Evolutionary conservation across 2,797 vertebrate species (phyloP).

Genomic region (Ceyx erithaca): DNA sequence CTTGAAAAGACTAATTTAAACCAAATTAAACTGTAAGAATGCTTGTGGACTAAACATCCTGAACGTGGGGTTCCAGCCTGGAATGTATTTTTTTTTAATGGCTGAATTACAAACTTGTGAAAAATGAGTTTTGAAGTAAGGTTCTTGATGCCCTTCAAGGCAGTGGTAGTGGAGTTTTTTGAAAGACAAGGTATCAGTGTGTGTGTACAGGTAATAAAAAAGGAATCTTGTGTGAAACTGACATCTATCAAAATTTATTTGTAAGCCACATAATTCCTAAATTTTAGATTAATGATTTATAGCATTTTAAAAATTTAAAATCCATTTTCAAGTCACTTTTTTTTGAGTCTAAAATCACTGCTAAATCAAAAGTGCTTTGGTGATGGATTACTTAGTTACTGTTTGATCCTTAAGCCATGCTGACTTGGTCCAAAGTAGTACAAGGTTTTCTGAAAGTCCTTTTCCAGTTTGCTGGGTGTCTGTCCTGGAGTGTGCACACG

Average conservation of each 20-base stretch:
- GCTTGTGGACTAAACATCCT: background rate
- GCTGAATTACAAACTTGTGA: background rate
- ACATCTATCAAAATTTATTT: background rate
- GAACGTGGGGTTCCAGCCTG: background rate
- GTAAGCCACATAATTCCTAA: background rate
- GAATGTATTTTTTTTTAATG: background rate
- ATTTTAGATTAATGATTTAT: background rate
- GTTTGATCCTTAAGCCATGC: background rate
- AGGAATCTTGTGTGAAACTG: background rate
- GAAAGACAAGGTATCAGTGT: background rate
- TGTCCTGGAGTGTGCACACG: background rate
- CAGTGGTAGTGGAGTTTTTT: background rate
- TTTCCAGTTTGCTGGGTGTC: background rate
- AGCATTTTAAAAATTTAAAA: background rate
- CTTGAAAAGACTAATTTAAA: conserved; percentile 32
- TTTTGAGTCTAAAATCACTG: background rate
- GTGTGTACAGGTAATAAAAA: background rate
- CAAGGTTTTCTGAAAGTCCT: background rate
- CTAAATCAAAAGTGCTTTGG: background rate
- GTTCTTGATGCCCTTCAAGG: conserved; percentile 3
- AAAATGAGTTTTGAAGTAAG: background rate
- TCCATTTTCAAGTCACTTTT: background rate
- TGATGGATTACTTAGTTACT: background rate
- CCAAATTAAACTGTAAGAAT: conserved; percentile 1
- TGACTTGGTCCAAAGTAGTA: background rate